phyloP scores from a whole-genome alignment of 23 tunicate species.

The Ciona savignyi region DNA sequence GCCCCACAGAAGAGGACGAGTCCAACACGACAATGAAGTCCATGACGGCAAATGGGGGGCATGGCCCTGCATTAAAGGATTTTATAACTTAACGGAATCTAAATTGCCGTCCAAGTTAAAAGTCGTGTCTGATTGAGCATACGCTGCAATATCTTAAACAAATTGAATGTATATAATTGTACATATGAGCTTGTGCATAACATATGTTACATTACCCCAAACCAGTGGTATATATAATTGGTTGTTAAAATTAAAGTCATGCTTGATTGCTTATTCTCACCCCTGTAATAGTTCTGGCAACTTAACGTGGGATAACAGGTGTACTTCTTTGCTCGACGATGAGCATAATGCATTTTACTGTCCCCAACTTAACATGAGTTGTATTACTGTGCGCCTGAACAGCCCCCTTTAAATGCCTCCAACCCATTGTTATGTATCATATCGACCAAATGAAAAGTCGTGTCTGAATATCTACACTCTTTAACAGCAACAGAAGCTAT shows the following conservation, averaged over 20 bases:
- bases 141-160: not conserved
- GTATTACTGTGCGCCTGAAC: too few relatives aligned
- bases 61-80: slow-evolving; percentile 25
- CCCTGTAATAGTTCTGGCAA: too few relatives aligned
- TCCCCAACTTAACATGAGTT: too few relatives aligned
- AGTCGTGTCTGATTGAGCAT: not conserved
- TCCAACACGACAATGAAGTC: slow-evolving; percentile 69
- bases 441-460: too few relatives aligned
- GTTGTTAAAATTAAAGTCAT: not conserved
- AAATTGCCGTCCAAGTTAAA: not conserved
- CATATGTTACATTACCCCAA: not conserved
- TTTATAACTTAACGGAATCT: not conserved
- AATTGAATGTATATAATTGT: too few relatives aligned
- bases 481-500: not conserved
- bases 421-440: not conserved
- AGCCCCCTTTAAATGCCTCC: too few relatives aligned
- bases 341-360: too few relatives aligned
- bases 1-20: slow-evolving; percentile 73
- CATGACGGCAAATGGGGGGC: slow-evolving; percentile 65
- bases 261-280: too few relatives aligned
- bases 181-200: not conserved
- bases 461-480: not conserved
- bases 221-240: not conserved
- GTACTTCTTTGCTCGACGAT: too few relatives aligned
- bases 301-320: too few relatives aligned